phyloP scores from a whole-genome alignment of 1,140 invertebrate species.

The Gryllus bimaculatus region DNA sequence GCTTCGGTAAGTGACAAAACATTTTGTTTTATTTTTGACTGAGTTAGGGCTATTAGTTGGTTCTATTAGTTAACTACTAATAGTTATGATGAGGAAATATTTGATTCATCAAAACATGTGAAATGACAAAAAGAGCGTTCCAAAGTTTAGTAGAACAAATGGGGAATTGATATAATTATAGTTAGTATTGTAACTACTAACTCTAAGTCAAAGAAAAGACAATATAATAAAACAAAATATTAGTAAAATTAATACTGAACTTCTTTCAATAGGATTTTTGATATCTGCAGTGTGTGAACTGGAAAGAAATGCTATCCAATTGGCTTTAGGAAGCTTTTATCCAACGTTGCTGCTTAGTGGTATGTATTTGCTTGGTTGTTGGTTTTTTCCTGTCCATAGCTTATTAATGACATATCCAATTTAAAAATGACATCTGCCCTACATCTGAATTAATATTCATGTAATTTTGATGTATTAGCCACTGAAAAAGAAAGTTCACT shows the following conservation, averaged over 20 bases:
- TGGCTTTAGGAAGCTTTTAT: constrained; percentile 86
- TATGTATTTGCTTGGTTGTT: not conserved
- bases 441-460: too few relatives aligned
- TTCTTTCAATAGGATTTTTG: constrained; percentile 57
- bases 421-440: too few relatives aligned
- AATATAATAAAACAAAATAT: not conserved
- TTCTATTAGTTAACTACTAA: too few relatives aligned
- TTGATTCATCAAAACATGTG: too few relatives aligned
- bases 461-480: too few relatives aligned
- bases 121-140: not conserved
- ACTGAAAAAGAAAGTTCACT: too few relatives aligned
- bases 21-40: too few relatives aligned
- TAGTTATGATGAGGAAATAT: too few relatives aligned
- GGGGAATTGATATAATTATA: not conserved
- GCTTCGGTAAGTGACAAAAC: constrained; percentile 50
- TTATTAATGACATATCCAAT: not conserved
- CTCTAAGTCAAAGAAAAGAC: not conserved
- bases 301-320: constrained; percentile 84
- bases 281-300: constrained; percentile 80
- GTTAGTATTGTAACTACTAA: not conserved
- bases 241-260: not conserved
- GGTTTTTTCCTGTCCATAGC: not conserved
- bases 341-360: constrained; percentile 78
- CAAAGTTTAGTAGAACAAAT: not conserved
- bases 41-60: too few relatives aligned